Conservation (phyloP, 2,113 vertebrate species). For the Lates calcarifer region DNA sequence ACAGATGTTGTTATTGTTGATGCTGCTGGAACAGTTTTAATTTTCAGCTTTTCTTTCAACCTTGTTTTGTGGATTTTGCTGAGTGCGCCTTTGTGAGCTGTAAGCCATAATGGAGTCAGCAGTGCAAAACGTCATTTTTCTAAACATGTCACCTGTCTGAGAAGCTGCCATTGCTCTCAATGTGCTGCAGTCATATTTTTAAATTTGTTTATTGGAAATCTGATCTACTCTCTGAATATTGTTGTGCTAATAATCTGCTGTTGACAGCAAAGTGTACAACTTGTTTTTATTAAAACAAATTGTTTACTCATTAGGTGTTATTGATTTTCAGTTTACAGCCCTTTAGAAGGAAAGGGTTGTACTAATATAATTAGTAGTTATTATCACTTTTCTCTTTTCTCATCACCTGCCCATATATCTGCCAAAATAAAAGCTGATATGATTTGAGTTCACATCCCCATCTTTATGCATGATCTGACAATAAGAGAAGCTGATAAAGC, state of each 20-base stretch:
- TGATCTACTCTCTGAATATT: not conserved
- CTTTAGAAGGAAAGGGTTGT: not conserved
- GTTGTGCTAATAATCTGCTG: not conserved
- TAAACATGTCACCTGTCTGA: conserved; percentile 20
- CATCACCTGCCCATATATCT: not conserved
- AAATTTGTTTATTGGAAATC: conserved; percentile 25
- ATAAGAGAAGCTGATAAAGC: too few relatives aligned
- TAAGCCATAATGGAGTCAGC: conserved; percentile 28
- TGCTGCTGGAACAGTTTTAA: not conserved
- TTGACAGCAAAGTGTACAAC: not conserved
- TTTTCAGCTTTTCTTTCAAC: conserved; percentile 13
- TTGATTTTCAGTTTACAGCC: not conserved
- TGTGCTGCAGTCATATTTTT: not conserved
- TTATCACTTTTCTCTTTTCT: not conserved
- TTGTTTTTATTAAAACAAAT: not conserved
- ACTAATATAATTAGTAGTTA: not conserved
- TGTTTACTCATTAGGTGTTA: not conserved
- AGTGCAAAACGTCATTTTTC: not conserved
- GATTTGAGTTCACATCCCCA: not conserved
- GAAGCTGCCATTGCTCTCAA: conserved; percentile 2
- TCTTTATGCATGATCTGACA: too few relatives aligned
- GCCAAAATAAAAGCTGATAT: not conserved
- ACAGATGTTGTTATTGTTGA: not conserved
- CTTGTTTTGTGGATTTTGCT: conserved; percentile 28
- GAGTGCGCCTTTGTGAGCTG: conserved; percentile 34